phyloP scores from a whole-genome alignment of 2,113 vertebrate genomes.

The Setophaga petechia region DNA sequence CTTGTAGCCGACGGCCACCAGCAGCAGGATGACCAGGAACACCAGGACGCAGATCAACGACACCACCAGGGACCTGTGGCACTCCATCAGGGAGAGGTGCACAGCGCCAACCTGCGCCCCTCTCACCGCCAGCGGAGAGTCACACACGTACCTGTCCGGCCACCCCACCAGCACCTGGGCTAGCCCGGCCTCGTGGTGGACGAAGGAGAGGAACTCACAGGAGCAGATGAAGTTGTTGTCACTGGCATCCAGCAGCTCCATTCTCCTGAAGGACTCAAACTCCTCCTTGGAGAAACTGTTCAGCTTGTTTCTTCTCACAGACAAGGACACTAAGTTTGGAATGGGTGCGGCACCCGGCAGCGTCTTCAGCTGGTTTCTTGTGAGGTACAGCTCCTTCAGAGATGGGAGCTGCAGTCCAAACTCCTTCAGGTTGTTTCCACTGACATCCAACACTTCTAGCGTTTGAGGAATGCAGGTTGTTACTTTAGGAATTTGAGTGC shows the following conservation, averaged over 20 bases:
- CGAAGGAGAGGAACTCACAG: slow-evolving; percentile 83
- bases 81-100: slow-evolving; percentile 70
- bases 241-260: slow-evolving; percentile 77
- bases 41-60: slow-evolving; percentile 63
- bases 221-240: slow-evolving; percentile 86
- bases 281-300: slow-evolving; percentile 71
- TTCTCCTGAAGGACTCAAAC: slow-evolving; percentile 67
- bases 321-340: slow-evolving; percentile 74
- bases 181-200: background rate
- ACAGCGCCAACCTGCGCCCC: slow-evolving; percentile 58
- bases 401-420: slow-evolving; percentile 72
- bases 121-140: slow-evolving; percentile 78
- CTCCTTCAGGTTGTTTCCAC: slow-evolving; percentile 76
- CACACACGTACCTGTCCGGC: slow-evolving; percentile 78
- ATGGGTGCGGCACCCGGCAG: slow-evolving; percentile 72
- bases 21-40: slow-evolving; percentile 51
- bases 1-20: slow-evolving; percentile 58
- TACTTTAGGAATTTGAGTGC: slow-evolving; percentile 68
- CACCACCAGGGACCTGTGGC: slow-evolving; percentile 76
- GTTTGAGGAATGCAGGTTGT: slow-evolving; percentile 76
- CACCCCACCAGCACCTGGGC: slow-evolving; percentile 62
- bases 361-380: slow-evolving; percentile 81
- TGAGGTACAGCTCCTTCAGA: slow-evolving; percentile 83
- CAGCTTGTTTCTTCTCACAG: slow-evolving; percentile 79
- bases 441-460: slow-evolving; percentile 85